Evolutionary conservation across 2,113 vertebrate genomes (phyloP), one percentile per base, ranked within the genome.

Genomic region (Xyrauchen texanus): DNA sequence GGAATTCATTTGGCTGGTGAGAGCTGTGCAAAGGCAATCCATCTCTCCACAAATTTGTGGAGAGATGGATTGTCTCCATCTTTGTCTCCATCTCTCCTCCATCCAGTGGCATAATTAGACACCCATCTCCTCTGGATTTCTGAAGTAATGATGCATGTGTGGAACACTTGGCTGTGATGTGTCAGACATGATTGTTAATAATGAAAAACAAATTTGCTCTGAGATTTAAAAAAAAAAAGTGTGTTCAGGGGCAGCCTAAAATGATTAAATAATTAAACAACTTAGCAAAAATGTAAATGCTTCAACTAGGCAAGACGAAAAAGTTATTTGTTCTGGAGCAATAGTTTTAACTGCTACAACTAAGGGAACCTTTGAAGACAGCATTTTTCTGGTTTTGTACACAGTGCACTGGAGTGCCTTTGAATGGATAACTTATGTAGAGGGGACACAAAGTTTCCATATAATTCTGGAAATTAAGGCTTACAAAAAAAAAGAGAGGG

Each of bases 1-100:
- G 90, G 88, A 88, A 92, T 90, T 91, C 84, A 91, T 92, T 91
- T 91, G 49, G 85, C 88, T 57, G 84, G 85, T 61, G 86, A 85
- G 77, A 76, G 82, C 78, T 78, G 60, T 76, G 85, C 87, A 85
- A 87, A 85, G 81, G 87, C 88, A 88, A 91, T 92, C 86, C 83
- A 81, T 92, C 90, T 91, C 85, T 62, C 85, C 66, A 11, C 80
- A 71, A 83, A 84, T 89, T 84, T 91, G 87, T 87, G 89, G 86
- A 78, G n/a, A n/a, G n/a, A n/a, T n/a, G n/a, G n/a, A n/a, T n/a
- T n/a, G n/a, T n/a, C n/a, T n/a, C n/a, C n/a, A n/a, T n/a, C n/a
- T n/a, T n/a, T n/a, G n/a, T n/a, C n/a, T n/a, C n/a, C n/a, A n/a
- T n/a, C n/a, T 83, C 83, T 86, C 83, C 78, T 75, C 62, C 78